Evolutionary conservation across 2,797 vertebrate genomes (phyloP).

Genomic region (Sebastiscus tertius): DNA sequence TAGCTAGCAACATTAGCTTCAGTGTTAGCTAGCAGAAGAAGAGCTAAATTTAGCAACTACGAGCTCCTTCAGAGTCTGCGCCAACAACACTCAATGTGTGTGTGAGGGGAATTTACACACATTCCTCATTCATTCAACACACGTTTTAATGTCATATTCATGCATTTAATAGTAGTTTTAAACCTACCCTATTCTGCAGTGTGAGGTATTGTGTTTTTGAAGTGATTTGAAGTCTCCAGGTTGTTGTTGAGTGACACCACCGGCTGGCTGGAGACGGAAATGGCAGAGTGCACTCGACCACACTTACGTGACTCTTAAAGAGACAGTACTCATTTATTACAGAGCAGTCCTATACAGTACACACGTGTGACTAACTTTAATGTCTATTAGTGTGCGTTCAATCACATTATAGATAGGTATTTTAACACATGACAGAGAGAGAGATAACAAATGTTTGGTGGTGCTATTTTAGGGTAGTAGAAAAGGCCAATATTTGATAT

Average conservation of each 20-base stretch:
- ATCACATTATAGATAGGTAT: not conserved
- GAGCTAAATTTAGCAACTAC: conserved; percentile 79
- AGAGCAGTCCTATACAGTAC: rapidly evolving
- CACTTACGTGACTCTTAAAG: conserved; percentile 73
- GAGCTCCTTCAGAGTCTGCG: conserved; percentile 5
- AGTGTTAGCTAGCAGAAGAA: conserved; percentile 38
- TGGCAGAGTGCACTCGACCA: conserved; percentile 42
- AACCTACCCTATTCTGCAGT: conserved; percentile 74
- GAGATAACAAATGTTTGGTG: not conserved
- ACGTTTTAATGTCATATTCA: not conserved
- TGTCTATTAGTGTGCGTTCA: not conserved
- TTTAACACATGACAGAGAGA: not conserved
- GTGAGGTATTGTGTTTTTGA: conserved; percentile 36
- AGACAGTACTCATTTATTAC: conserved; percentile 31
- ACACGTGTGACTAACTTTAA: not conserved
- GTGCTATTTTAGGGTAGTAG: not conserved
- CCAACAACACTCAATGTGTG: not conserved
- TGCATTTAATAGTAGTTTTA: not conserved
- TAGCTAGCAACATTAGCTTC: conserved; percentile 52
- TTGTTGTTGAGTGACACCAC: conserved; percentile 82
- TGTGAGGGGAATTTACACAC: not conserved
- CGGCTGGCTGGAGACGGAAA: conserved; percentile 78
- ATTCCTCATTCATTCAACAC: rapidly evolving
- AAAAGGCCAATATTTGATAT: not conserved
- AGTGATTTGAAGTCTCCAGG: conserved; percentile 67